Conservation (phyloP, 2,113 vertebrate genomes). For the Tachycineta bicolor region DNA sequence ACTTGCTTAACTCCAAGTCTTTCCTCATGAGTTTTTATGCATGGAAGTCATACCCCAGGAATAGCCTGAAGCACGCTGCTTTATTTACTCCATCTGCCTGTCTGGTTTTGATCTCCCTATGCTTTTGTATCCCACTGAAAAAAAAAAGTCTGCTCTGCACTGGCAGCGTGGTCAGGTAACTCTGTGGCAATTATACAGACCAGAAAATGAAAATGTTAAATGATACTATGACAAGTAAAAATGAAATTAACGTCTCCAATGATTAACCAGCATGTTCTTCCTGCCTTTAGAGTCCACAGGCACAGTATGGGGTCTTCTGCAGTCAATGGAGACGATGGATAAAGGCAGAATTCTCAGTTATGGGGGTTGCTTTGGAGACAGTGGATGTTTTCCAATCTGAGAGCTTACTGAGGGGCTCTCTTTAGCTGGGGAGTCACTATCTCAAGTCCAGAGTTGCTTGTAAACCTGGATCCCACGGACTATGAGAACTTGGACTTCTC, state of each 20-base stretch:
- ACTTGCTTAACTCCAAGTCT: slow-evolving; percentile 3
- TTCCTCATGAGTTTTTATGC: slow-evolving; percentile 9
- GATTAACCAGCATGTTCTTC: background rate
- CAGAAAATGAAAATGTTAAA: background rate
- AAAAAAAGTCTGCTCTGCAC: background rate
- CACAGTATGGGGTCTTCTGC: background rate
- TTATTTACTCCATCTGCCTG: slow-evolving; percentile 13
- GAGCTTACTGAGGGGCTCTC: background rate
- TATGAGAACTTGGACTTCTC: background rate
- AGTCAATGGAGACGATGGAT: background rate
- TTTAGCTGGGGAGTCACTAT: background rate
- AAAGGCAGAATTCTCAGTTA: background rate
- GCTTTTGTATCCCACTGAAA: background rate
- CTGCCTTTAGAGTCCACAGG: background rate
- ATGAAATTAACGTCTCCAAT: background rate
- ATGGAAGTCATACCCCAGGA: background rate
- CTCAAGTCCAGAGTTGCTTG: background rate
- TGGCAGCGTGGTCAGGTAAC: background rate
- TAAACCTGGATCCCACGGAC: background rate
- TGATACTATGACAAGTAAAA: background rate
- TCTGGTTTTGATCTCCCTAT: background rate
- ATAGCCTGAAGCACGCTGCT: background rate
- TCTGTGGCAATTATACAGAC: background rate
- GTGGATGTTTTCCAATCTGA: background rate
- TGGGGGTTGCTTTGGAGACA: background rate